Evolutionary conservation across 2,797 vertebrate species (phyloP).

Genomic region (Jordanella pulchra): DNA sequence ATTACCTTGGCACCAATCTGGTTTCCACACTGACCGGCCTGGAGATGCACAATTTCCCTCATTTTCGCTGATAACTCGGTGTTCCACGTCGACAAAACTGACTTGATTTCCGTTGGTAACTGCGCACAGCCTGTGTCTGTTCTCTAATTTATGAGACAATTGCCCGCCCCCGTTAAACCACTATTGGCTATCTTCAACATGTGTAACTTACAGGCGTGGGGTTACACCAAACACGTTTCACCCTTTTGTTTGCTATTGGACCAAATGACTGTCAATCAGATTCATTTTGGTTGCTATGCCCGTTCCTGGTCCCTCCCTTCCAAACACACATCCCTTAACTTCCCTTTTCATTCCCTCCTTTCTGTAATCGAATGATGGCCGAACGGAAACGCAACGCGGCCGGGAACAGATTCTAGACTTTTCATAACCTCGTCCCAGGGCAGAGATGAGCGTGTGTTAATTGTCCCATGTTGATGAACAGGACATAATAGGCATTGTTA

Average conservation of each 20-base stretch:
- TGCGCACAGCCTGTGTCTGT: not conserved
- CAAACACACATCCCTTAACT: slow-evolving; percentile 35
- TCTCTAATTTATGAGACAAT: slow-evolving; percentile 20
- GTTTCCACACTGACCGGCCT: slow-evolving; percentile 85
- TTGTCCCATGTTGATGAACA: not conserved
- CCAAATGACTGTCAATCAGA: slow-evolving; percentile 49
- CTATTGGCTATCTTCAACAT: slow-evolving; percentile 54
- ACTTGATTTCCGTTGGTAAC: slow-evolving; percentile 29
- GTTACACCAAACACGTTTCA: slow-evolving; percentile 43
- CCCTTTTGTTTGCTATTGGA: slow-evolving; percentile 48
- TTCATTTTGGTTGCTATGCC: slow-evolving; percentile 22
- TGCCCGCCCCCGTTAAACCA: slow-evolving; percentile 40
- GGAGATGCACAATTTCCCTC: slow-evolving; percentile 88
- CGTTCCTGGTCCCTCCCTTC: too few species aligned
- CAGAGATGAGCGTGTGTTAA: not conserved
- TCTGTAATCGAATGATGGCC: slow-evolving; percentile 34
- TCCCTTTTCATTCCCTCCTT: slow-evolving; percentile 9
- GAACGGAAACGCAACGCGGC: slow-evolving; percentile 15
- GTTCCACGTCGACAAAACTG: rapidly evolving
- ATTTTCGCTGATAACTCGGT: slow-evolving; percentile 46
- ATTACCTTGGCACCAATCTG: slow-evolving; percentile 85
- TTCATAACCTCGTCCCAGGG: not conserved
- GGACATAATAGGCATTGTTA: not conserved
- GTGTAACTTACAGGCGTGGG: not conserved
- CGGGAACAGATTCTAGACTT: not conserved